Base-by-base conservation (phyloP, 2,113 vertebrate species). In the Aegotheles bennettii region DNA sequence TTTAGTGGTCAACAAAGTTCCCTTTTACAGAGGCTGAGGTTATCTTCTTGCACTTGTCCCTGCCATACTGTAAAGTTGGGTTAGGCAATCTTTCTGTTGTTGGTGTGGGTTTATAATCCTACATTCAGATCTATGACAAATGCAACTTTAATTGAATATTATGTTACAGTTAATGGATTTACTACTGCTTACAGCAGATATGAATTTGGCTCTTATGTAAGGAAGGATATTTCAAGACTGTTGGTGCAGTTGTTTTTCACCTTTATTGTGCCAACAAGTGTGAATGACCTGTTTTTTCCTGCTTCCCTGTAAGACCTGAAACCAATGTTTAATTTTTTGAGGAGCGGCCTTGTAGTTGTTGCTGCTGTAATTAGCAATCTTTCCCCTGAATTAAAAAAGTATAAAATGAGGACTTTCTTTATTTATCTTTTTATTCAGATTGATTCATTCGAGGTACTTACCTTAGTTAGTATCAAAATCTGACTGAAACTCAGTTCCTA, bases 141-240 rank as follows among this genome's bases (percentile, higher is more conserved):
- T 91, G 57, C 43, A 89, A 78, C 38, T 89, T 93, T 84, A 94
- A 91, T 68, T 95, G 85, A 87, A 83, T 93, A 83, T 87, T 77
- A n/a, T 73, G 31, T 85, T 87, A 42, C 40, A 73, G 40, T 82
- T 91, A 95, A 83, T 93, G 87, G 81, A 93, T 82, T 95, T 94
- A 87, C 65, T 79, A 16, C 67, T 65, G 36, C 78, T 85, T 76
- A 69, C 14, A 57, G 24, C 17, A 87, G 54, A 73, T 50, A 25
- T 74, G 67, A 61, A 42, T 89, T 89, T 95, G 59, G 45, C 42
- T 61, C 79, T 67, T 69, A 8, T 74, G 31, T 68, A 60, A 75
- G 89, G 48, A 78, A 69, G 53, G 45, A 51, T 79, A 57, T 87
- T 78, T 84, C n/a, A 64, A 56, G 13, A 26, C 38, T 33, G 3